Base-by-base conservation (phyloP, 2,797 vertebrate genomes). In the Garrulus glandarius region DNA sequence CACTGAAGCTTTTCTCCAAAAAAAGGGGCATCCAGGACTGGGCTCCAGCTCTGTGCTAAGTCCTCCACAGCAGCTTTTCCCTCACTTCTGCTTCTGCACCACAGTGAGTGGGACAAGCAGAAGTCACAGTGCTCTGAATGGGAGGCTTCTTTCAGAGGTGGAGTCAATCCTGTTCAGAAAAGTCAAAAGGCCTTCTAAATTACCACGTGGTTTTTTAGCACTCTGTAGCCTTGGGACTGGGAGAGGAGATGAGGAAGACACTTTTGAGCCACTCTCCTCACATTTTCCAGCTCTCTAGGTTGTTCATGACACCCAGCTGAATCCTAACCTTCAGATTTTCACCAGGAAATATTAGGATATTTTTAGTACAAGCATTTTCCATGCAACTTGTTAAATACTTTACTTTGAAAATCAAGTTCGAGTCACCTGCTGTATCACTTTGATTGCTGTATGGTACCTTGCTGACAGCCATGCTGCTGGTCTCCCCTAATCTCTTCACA, bases 401-500 rank as follows among this genome's bases (percentile, higher is more conserved):
- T 32, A 20, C 32, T 81, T 72, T 49, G 20, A 79, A 92, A 91
- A 89, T 67, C 34, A 55, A 61, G 24, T 44, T 85, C 0, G 0
- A 44, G 34, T 70, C 32, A 49, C 46, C 55, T 81, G 70, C 18
- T 47, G 27, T 7, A 4, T 90, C 32, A 53, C 27, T 60, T 71
- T 17, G 34, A 23, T 52, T 91, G 44, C 34, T 49, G 12, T 3
- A 0, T 1, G 1, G 32, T 21, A 43, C 15, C 39, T 7, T 18
- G 21, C 50, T 0, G 0, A 17, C 43, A 75, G 30, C 29, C 37
- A 5, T 0, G 9, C 36, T 30, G 24, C 52, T 83, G 63, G 24
- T 74, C 27, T 63, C 39, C 50, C 67, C 43, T 88, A 59, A 70
- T 72, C 87, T 44, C 46, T 69, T 68, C 77, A 76, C 53, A 32